Evolutionary conservation across 2,888 invertebrate species (phyloP).

Genomic region (Orthosia incerta): DNA sequence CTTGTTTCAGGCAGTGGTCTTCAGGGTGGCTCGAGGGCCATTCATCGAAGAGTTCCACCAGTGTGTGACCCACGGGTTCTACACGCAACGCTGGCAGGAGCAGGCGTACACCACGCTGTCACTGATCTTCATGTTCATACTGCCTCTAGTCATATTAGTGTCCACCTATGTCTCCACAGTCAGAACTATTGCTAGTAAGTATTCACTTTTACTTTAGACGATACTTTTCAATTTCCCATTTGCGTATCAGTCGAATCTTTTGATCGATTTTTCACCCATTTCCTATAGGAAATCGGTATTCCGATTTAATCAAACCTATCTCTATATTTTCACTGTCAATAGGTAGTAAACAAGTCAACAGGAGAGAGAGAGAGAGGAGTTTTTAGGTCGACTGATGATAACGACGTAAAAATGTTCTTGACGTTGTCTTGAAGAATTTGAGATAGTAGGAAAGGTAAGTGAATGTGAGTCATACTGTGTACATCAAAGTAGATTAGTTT

Average conservation of each 20-base stretch:
- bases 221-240: background rate
- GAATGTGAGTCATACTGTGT: no score
- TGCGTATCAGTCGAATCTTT: background rate
- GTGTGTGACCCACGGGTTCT: conserved; percentile 95
- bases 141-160: conserved; percentile 94
- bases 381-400: no score
- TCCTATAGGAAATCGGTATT: background rate
- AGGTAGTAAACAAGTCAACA: no score
- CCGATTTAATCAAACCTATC: no score
- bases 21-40: conserved; percentile 94
- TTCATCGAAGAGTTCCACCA: conserved; percentile 96
- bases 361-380: no score
- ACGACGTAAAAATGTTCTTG: background rate
- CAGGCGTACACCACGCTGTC: conserved; percentile 95
- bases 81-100: conserved; percentile 95
- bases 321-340: background rate
- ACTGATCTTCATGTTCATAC: conserved; percentile 94
- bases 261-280: background rate
- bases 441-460: no score
- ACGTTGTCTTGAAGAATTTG: no score
- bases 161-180: conserved; percentile 95
- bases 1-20: conserved; percentile 93
- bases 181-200: conserved; percentile 94
- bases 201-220: conserved; percentile 20
- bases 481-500: no score